Evolutionary conservation across 2,797 vertebrate genomes (phyloP), one percentile per base, ranked within the genome.

Genomic region (Liasis olivaceus): DNA sequence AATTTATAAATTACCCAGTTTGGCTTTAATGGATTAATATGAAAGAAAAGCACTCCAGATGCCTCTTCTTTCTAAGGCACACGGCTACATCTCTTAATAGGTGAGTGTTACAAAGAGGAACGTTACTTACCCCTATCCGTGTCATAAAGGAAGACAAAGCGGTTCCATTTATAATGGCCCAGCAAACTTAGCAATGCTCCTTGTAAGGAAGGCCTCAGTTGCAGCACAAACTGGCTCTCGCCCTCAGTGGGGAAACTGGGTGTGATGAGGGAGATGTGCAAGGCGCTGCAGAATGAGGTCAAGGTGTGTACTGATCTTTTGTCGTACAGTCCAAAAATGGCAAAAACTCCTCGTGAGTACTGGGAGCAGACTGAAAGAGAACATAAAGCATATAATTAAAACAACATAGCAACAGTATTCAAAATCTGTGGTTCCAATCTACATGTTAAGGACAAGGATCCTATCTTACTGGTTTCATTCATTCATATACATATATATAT

Each of bases 281-380:
- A 98, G 88, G 99, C 99, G 95, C 99, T 99, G 96, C 99, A 99
- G 98, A 99, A 99, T 15, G 99, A 99, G 93, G 99, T 99, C 98
- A 99, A 98, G 91, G 99, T 99, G 95, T 99, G 99, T 87, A 99
- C 99, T 2, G 99, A 99, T 97, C 99, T 98, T 98, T 99, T 99
- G 97, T 99, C 99, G 54, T 99, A 99, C 92, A 99, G 98, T 97
- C 99, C 99, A 95, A 99, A 99, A 97, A 99, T 99, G 97, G 99
- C 99, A 94, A 99, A 99, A 95, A 99, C 99, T 93, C 99, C 99
- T 97, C 99, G 98, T 12, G 99, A 99, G 96, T 99, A 99, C 98
- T 99, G 98, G 95, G 98, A 98, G 96, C 98, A 98, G 95, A 98
- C 98, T 98, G 97, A 58, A 97, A 98, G 4, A 87, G 81, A 95